Base-by-base conservation (phyloP, 2,113 vertebrate species). In the Myotis davidii region DNA sequence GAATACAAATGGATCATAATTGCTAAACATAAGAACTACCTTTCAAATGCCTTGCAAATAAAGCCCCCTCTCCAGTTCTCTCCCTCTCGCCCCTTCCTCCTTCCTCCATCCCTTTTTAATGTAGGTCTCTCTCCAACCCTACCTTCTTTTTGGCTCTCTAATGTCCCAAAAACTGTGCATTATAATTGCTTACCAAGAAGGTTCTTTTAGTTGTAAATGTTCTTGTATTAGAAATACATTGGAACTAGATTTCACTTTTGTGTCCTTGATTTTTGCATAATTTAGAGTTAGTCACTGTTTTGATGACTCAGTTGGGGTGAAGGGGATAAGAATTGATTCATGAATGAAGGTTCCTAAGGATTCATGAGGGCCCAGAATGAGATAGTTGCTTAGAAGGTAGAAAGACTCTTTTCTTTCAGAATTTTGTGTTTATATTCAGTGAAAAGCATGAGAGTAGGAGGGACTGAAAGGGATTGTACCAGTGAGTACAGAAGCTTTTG, bases 371-470 rank as follows among this genome's bases (percentile, higher is more conserved):
- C 82, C 48, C 42, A 82, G 79, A 86, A 54, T 91, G 84, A 96
- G 77, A 78, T 42, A 14, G 56, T 95, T 91, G 59, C 76, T 34
- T 37, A 9, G 64, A 91, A 81, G 59, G 50, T 54, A 94, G 77
- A 92, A 88, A 90, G 48, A 7, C 76, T 79, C 54, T 81, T 95
- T 94, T 76, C 88, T 92, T 76, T n/a, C 23, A 52, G 29, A 88
- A 82, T 95, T 91, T 74, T 88, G 83, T 79, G 52, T 94, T 91
- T 77, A 74, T 83, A 61, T 78, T 95, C 69, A 91, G 70, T 37
- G 45, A 92, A 73, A 92, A 85, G 48, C 85, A 74, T 9, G 9
- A 85, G 92, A 85, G 90, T 69, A 81, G 84, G 81, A 86, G n/a
- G 90, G 67, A 54, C 52, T 25, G 67, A 72, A 83, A 42, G 21